Evolutionary conservation across 1,140 invertebrate genomes (phyloP).

Genomic region (Lerema accius): DNA sequence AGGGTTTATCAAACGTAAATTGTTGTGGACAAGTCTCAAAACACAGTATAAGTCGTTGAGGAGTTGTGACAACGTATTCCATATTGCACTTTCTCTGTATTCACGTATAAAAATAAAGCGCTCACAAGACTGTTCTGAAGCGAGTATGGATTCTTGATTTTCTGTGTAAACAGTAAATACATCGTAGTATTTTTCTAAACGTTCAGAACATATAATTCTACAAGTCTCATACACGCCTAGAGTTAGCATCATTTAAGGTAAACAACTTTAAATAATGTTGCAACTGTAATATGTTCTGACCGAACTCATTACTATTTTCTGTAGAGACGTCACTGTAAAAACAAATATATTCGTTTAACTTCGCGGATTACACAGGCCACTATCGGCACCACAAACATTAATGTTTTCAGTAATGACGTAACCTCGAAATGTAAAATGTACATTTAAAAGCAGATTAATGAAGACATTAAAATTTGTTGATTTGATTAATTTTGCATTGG

Average conservation of each 20-base stretch:
- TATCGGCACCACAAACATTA: conserved; percentile 33
- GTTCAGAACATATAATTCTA: conserved; percentile 18
- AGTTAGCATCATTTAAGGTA: conserved; percentile 67
- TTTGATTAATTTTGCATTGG: conserved; percentile 21
- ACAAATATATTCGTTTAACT: conserved; percentile 78
- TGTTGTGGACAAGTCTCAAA: conserved; percentile 4
- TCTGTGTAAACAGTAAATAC: conserved; percentile 30
- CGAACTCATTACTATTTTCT: conserved; percentile 76
- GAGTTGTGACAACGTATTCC: conserved; percentile 12
- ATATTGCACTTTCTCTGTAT: background rate
- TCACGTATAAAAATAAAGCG: background rate
- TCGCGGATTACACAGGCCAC: conserved; percentile 46
- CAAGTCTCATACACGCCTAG: conserved; percentile 69
- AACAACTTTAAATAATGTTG: conserved; percentile 77
- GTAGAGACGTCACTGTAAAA: conserved; percentile 81
- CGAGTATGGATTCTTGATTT: conserved; percentile 27
- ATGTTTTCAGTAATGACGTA: conserved; percentile 21
- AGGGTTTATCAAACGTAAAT: conserved; percentile 13
- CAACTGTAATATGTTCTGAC: conserved; percentile 72
- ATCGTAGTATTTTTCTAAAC: conserved; percentile 14
- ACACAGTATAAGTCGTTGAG: conserved; percentile 5
- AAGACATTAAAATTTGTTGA: conserved; percentile 17
- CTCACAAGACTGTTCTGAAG: conserved; percentile 8
- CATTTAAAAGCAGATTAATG: conserved; percentile 6
- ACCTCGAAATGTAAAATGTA: background rate